Evolutionary conservation across 1,140 invertebrate species (phyloP), one percentile per base, ranked within the genome.

Genomic region (Drosophila sucinea): DNA sequence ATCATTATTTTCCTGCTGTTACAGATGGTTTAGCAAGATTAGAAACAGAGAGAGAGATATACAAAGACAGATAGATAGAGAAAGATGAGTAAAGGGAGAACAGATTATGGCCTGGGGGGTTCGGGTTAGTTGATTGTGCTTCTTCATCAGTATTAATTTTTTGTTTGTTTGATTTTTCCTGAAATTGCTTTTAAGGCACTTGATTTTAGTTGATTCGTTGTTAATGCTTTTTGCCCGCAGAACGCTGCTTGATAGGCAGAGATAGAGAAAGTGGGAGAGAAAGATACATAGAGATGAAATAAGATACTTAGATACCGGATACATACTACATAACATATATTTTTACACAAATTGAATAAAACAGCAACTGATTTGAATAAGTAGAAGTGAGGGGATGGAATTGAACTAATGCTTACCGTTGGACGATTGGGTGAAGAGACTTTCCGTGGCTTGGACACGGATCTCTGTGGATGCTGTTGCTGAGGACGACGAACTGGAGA

Each of bases 111-210:
- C 30, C 68, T 54, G 17, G 33, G 40, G 11, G 33, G 47, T 27
- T 30, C 72, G 60, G 60, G 65, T 76, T 76, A 23, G 27, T 58
- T 64, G 40, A 33, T 35, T n/a, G 17, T 25, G 54, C 17, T 27
- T 38, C 57, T 38, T 38, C 32, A 40, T 27, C 4, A 27, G 8
- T 27, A 57, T 33, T 33, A 11, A 33, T 32, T 17, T 29, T 56
- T n/a, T 47, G n/a, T 47, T 47, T 25, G n/a, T 47, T 17, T 32
- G 4, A 7, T 30, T 38, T 38, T 61, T 61, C 38, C 38, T 8
- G 27, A 56, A 62, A 40, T 25, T 60, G 57, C 30, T 60, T 44
- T 73, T 67, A 87, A 87, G 82, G 84, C 82, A 89, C 70, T 79
- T 69, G 61, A 7, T 68, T 75, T 35, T 17, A 38, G 32, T 62